Evolutionary conservation across 2,888 invertebrate genomes (phyloP).

Genomic region (Caenorhabditis angaria): DNA sequence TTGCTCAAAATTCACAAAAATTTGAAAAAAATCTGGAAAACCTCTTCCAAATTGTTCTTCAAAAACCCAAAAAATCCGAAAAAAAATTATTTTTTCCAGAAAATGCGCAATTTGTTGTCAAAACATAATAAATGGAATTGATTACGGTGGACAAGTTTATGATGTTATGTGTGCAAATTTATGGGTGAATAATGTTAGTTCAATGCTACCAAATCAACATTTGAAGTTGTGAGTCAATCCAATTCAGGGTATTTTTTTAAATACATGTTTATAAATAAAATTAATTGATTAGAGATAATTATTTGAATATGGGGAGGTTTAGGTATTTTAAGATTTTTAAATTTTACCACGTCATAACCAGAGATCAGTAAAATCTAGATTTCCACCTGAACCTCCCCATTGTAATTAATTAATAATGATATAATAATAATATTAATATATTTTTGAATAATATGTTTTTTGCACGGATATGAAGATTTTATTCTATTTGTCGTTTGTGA

Average conservation of each 20-base stretch:
- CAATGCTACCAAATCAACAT: slow-evolving; percentile 56
- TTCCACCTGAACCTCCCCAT: too few species aligned
- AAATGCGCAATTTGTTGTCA: slow-evolving; percentile 56
- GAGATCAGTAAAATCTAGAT: too few species aligned
- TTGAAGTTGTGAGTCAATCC: neutral
- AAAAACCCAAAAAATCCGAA: neutral
- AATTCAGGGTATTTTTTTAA: neutral
- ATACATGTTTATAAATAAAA: neutral
- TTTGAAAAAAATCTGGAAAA: too few species aligned
- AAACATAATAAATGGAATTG: slow-evolving; percentile 33
- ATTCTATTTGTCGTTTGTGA: neutral
- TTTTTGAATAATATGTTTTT: neutral
- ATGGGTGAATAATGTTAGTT: slow-evolving; percentile 63
- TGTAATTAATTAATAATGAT: neutral
- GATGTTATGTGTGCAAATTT: slow-evolving; percentile 66
- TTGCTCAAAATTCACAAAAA: too few species aligned
- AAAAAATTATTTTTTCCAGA: slow-evolving; percentile 17
- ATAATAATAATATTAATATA: neutral
- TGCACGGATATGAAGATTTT: slow-evolving; percentile 4
- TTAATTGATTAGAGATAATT: neutral
- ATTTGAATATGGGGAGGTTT: neutral
- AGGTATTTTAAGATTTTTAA: too few species aligned
- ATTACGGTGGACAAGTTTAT: slow-evolving; percentile 53
- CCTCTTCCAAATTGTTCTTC: too few species aligned
- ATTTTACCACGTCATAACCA: too few species aligned